Evolutionary conservation across 2,888 invertebrate species (phyloP), one percentile per base, ranked within the genome.

Genomic region (Drosophila greeni): DNA sequence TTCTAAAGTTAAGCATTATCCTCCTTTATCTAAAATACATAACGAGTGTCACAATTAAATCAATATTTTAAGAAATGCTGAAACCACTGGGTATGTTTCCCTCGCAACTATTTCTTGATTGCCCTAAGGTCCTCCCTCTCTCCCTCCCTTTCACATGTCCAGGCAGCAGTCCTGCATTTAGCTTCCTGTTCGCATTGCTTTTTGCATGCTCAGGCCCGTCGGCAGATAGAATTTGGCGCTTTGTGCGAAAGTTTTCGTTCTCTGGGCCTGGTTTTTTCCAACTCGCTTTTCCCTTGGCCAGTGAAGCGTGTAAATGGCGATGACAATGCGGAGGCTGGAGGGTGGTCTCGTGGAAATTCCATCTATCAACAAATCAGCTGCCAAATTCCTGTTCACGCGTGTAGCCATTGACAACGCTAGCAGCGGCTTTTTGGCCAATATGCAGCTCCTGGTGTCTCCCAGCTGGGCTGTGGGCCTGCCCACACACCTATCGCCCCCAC

Each of bases 291-390:
- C 53, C 51, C 29, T 29, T 58, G 75, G 65, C 72, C 68, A 80
- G 53, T 70, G 81, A 66, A 71, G 79, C 84, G 79, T 77, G 80
- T 82, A 80, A 79, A 80, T 82, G 84, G 61, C 75, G 81, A 54
- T 84, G 79, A 82, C 79, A 84, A 84, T 84, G 83, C 29, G 76
- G 58, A 18, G 24, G 54, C 23, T 18, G 34, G 33, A 9, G 53
- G 29, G 14, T 14, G 37, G 37, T 16, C 26, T 29, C 29, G 52
- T 61, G 31, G 62, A 76, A 74, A 80, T 71, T 84, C 83, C 70
- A 80, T 84, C 84, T 80, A 80, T 84, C 79, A 80, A 80, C 84
- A 80, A 80, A 80, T 80, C 79, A 80, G 79, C 79, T 80, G 77
- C 79, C 84, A 80, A 80, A 84, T 80, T 80, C 84, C 80, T 82